A percentile compares a stretch with the other conserved stretches of the same genome.
Conservation (phyloP, 2,113 vertebrate species). For the Microtus richardsoni region DNA sequence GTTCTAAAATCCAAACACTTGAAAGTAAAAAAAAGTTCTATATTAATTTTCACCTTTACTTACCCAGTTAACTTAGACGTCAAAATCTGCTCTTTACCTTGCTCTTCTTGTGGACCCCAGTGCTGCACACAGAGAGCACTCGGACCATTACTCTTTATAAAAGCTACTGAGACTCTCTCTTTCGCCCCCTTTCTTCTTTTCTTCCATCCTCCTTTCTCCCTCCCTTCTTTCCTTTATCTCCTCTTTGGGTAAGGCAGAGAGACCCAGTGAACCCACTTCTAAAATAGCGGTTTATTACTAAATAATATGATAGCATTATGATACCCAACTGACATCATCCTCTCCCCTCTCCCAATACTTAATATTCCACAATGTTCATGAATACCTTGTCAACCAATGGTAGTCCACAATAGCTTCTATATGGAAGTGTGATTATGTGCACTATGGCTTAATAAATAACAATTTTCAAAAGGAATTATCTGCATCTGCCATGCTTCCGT, state of each 20-base stretch:
- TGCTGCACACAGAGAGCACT: slow-evolving; percentile 22
- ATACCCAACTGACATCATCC: neutral
- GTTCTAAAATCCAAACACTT: slow-evolving; percentile 26
- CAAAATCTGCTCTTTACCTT: neutral
- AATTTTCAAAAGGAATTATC: slow-evolving; percentile 6
- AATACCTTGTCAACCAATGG: neutral
- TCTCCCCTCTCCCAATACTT: neutral
- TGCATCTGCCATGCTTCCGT: neutral
- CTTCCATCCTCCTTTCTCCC: no score
- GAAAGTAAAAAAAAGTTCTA: slow-evolving; percentile 43
- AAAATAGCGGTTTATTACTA: slow-evolving; percentile 36
- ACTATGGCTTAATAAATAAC: slow-evolving; percentile 9
- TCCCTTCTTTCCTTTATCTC: neutral
- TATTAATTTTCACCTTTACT: slow-evolving; percentile 64
- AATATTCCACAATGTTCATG: neutral
- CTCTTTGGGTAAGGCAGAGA: slow-evolving; percentile 8
- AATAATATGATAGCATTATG: neutral
- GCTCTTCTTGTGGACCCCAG: neutral
- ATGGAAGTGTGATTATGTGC: neutral
- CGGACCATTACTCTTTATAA: slow-evolving; percentile 21
- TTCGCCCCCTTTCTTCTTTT: neutral
- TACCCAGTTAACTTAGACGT: slow-evolving; percentile 61
- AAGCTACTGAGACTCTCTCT: neutral
- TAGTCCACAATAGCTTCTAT: neutral
- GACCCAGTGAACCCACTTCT: neutral